phyloP scores from a whole-genome alignment of 2,888 invertebrate genomes.

The Acanthosepion lycidas region DNA sequence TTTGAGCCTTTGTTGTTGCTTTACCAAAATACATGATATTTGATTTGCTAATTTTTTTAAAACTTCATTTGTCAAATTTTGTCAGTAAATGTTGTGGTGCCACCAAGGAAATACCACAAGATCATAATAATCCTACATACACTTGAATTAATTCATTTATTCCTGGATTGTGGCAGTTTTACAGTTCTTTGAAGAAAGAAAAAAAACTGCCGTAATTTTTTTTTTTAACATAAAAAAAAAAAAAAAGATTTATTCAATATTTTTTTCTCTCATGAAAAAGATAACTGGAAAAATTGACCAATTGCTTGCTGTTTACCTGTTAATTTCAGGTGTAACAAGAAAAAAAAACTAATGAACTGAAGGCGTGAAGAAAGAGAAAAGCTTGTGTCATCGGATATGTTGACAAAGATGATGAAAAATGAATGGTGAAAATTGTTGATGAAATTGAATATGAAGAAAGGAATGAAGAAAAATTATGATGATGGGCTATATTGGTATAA shows the following conservation, averaged over 20 bases:
- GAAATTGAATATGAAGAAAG: conserved; percentile 34
- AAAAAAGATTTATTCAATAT: not conserved
- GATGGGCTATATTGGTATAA: conserved; percentile 8
- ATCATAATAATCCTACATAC: conserved; percentile 33
- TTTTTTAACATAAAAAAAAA: no score
- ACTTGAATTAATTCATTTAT: conserved; percentile 15
- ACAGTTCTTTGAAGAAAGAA: not conserved
- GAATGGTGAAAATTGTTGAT: conserved; percentile 41
- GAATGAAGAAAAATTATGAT: conserved; percentile 38
- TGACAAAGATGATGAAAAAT: not conserved
- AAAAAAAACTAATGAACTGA: conserved; percentile 24
- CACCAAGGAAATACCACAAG: not conserved
- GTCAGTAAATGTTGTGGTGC: conserved; percentile 42
- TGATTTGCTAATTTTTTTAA: conserved; percentile 45
- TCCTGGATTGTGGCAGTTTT: not conserved
- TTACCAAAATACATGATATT: conserved; percentile 34
- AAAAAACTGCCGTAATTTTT: not conserved
- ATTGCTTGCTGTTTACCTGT: conserved; percentile 36
- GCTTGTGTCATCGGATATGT: not conserved
- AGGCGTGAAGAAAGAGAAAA: not conserved
- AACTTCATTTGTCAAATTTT: conserved; percentile 46
- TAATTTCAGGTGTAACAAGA: not conserved
- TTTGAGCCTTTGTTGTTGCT: conserved; percentile 23
- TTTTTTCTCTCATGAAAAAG: not conserved
- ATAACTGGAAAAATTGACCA: conserved; percentile 2